Evolutionary conservation across 2,113 vertebrate species (phyloP).

Genomic region (Benitochromis conjunctus): DNA sequence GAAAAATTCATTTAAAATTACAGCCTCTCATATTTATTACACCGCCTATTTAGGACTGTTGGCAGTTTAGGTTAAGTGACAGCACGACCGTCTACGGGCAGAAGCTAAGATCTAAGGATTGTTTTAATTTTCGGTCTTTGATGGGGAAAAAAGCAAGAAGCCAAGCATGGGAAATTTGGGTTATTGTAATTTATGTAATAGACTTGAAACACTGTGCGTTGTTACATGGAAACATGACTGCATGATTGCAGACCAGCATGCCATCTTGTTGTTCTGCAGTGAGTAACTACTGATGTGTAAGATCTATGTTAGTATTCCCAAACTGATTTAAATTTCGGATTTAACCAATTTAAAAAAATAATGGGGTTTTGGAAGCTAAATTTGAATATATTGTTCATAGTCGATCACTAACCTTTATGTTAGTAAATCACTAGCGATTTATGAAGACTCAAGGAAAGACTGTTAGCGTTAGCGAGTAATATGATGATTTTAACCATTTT

Average conservation of each 20-base stretch:
- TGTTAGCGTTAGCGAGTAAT: background rate
- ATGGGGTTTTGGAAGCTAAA: background rate
- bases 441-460: background rate
- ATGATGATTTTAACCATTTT: background rate
- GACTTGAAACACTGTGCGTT: background rate
- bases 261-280: background rate
- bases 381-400: background rate
- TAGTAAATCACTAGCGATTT: no score
- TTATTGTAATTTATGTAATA: background rate
- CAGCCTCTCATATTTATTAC: background rate
- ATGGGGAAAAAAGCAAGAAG: background rate
- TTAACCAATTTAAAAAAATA: background rate
- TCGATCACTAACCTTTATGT: background rate
- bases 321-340: background rate
- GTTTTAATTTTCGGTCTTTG: rapidly evolving
- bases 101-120: background rate
- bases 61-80: background rate
- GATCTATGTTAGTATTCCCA: background rate
- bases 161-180: background rate
- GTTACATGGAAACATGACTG: background rate
- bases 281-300: background rate
- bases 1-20: background rate
- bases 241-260: no score
- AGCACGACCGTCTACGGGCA: background rate
- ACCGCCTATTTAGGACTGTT: background rate